Evolutionary conservation across 2,113 vertebrate species (phyloP).

Genomic region (Toxostoma redivivum): DNA sequence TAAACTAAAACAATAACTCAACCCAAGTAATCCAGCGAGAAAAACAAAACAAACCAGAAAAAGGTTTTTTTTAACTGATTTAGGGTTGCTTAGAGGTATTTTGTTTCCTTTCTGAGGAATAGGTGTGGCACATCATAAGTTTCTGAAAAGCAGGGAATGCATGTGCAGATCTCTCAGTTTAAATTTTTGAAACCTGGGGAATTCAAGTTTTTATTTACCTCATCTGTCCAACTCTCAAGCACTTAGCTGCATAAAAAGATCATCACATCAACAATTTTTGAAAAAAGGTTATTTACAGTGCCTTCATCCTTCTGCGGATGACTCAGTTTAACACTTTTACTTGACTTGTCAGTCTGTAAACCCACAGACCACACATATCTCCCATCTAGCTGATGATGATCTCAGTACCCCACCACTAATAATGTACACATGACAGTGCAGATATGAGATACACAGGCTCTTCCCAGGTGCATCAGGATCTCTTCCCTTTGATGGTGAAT

Average conservation of each 20-base stretch:
- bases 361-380: constrained; percentile 30
- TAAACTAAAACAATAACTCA: neutral
- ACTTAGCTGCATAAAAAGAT: neutral
- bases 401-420: neutral
- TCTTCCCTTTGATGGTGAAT: neutral
- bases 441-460: neutral
- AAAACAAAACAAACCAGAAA: neutral
- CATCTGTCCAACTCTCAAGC: neutral
- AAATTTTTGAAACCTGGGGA: neutral
- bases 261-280: neutral
- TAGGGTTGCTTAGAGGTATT: neutral
- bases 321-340: constrained; percentile 2
- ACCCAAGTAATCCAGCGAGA: neutral
- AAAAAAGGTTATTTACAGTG: neutral
- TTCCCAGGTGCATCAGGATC: neutral
- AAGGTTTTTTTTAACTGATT: neutral
- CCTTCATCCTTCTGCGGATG: neutral
- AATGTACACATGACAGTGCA: neutral
- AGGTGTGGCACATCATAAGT: neutral
- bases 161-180: neutral
- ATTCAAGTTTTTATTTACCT: neutral
- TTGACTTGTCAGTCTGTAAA: neutral
- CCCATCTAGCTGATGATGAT: neutral
- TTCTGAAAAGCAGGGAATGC: neutral
- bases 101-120: neutral